Base-by-base conservation (phyloP, 1,140 invertebrate species). In the Cyclina sinensis region DNA sequence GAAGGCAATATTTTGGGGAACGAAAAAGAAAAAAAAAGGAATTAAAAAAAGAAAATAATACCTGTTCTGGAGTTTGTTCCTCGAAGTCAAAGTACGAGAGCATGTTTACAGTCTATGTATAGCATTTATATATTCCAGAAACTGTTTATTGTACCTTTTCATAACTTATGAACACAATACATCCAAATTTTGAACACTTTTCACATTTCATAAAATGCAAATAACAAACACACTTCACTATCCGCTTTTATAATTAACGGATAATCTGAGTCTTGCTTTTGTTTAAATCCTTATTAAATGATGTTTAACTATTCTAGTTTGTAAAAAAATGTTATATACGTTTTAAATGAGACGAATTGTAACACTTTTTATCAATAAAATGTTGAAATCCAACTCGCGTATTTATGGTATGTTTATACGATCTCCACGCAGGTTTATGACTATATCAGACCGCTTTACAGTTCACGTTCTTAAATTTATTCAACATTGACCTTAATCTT, bases 401-500 rank as follows among this genome's bases (percentile, higher is more conserved):
- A 27, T 46, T 81, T 81, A 12, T 39, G 18, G 9, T n/a, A 30
- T 81, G 54, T 62, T 81, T 65, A 81, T 62, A 16, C 65, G 32
- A 62, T 46, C 39, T 62, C 59, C 46, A 62, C 30, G 79, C 35
- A 39, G 0, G 35, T 16, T 70, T 16, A 21, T 48, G 21, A 57
- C 21, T 18, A 51, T 51, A 82, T 59, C 79, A 74, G 46, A 18
- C 51, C 54, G 37, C 54, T 37, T 79, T 24, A 57, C 43, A 80
- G n/a, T 80, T 35, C n/a, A 70, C 65, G 70, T 74, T 48, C n/a
- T 46, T 48, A 11, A 5, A 5, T 82, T 82, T 68, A 65, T 82
- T 82, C 46, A 68, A 24, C 39, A 46, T 84, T 73, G 65, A 84
- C 65, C 65, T 74, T 84, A 84, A 84, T 84, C 82, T 54, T 62